Percentiles rank a stretch among this genome's conserved stretches.
Evolutionary conservation across 1,140 invertebrate genomes (phyloP).

Genomic region (Notospermus geniculatus): DNA sequence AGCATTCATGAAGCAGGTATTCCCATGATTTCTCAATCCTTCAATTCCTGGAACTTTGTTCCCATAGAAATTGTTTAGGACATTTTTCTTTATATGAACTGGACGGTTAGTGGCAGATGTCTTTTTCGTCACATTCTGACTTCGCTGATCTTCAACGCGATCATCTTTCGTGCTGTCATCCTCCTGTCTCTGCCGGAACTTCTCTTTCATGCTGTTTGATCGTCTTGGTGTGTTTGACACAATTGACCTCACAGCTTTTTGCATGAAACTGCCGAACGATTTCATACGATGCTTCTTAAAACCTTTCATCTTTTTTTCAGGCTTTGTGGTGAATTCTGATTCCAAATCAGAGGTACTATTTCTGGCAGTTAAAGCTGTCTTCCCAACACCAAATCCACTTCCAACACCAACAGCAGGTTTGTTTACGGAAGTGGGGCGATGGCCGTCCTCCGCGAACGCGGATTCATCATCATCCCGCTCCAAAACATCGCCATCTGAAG

Average conservation of each 20-base stretch:
- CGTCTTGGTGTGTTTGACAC: neutral
- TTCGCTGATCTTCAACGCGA: slow-evolving; percentile 1
- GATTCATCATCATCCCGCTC: slow-evolving; percentile 30
- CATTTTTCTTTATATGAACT: neutral
- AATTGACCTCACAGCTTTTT: slow-evolving; percentile 15
- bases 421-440: neutral
- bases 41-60: slow-evolving; percentile 48
- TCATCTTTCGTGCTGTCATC: neutral
- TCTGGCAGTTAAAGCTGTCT: neutral
- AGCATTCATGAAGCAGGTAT: slow-evolving; percentile 75
- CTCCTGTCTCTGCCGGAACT: neutral
- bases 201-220: neutral
- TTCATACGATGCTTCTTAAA: neutral
- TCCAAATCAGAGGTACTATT: slow-evolving; percentile 1
- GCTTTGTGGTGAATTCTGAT: neutral
- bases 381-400: too few species aligned
- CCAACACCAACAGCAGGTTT: too few species aligned
- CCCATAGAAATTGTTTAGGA: slow-evolving; percentile 14
- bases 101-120: neutral
- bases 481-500: slow-evolving; percentile 40
- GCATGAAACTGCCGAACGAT: slow-evolving; percentile 16
- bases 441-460: slow-evolving; percentile 7
- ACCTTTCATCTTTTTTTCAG: neutral
- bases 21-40: slow-evolving; percentile 67
- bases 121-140: neutral